Evolutionary conservation across 2,797 vertebrate species (phyloP).

Genomic region (Eulemur mongoz): DNA sequence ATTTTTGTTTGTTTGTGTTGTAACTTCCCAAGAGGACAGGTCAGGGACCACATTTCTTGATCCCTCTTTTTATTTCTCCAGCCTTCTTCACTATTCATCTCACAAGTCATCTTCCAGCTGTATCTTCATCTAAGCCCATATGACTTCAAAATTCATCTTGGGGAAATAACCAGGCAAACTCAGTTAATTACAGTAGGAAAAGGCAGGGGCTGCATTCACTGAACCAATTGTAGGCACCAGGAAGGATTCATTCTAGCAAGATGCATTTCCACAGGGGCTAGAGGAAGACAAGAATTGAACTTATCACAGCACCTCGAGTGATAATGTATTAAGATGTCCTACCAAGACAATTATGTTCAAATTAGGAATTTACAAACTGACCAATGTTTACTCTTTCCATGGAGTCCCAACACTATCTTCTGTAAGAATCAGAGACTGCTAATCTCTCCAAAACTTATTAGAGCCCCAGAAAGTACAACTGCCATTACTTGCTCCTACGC

Average conservation of each 20-base stretch:
- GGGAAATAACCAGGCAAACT: not conserved
- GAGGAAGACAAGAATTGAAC: not conserved
- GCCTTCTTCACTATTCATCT: not conserved
- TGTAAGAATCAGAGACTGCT: not conserved
- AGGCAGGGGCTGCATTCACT: not conserved
- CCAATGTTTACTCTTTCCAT: not conserved
- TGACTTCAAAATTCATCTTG: not conserved
- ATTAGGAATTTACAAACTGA: not conserved
- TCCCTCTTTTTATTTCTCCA: not conserved
- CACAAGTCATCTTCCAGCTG: not conserved
- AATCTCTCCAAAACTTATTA: not conserved
- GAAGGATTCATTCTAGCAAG: not conserved
- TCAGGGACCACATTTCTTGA: not conserved
- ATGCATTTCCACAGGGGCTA: not conserved
- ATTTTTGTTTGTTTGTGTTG: not conserved
- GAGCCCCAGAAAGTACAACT: not conserved
- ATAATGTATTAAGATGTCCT: not conserved
- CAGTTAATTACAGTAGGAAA: not conserved
- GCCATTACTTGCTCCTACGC: not conserved
- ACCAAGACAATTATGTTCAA: not conserved
- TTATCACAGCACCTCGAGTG: not conserved
- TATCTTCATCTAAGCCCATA: not conserved
- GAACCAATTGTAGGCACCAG: not conserved
- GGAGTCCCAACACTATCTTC: not conserved
- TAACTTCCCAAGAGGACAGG: not conserved